phyloP scores from a whole-genome alignment of 2,113 vertebrate species.

The Martes martes region DNA sequence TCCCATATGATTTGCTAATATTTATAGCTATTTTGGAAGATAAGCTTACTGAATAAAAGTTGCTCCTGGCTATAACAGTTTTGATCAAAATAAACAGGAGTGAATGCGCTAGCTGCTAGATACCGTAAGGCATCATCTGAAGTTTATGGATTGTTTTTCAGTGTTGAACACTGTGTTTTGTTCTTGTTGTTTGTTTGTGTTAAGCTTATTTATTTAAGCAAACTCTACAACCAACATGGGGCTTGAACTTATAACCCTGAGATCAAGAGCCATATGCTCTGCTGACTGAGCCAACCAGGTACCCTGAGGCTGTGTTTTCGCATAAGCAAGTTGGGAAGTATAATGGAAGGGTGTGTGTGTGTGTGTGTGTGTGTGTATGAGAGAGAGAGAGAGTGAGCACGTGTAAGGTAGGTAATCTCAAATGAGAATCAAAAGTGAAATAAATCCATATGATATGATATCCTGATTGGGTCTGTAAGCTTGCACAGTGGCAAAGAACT shows the following conservation, averaged over 20 bases:
- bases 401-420: background rate
- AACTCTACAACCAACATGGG: background rate
- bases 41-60: conserved; percentile 13
- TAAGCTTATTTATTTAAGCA: background rate
- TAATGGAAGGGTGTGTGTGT: background rate
- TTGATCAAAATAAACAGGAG: background rate
- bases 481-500: background rate
- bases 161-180: background rate
- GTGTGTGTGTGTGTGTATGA: background rate
- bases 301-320: background rate
- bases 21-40: conserved; percentile 4
- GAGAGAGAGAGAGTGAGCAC: too few species aligned
- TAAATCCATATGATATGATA: background rate
- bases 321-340: background rate
- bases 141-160: background rate
- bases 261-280: background rate
- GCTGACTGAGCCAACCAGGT: background rate
- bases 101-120: background rate
- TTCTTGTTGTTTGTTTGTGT: background rate
- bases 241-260: background rate
- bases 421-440: conserved; percentile 17
- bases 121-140: background rate
- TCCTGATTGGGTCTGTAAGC: background rate
- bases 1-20: background rate
- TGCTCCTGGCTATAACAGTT: background rate